phyloP scores from a whole-genome alignment of 64 coral and sea anemone species.

The Stichodactyla helianthus region DNA sequence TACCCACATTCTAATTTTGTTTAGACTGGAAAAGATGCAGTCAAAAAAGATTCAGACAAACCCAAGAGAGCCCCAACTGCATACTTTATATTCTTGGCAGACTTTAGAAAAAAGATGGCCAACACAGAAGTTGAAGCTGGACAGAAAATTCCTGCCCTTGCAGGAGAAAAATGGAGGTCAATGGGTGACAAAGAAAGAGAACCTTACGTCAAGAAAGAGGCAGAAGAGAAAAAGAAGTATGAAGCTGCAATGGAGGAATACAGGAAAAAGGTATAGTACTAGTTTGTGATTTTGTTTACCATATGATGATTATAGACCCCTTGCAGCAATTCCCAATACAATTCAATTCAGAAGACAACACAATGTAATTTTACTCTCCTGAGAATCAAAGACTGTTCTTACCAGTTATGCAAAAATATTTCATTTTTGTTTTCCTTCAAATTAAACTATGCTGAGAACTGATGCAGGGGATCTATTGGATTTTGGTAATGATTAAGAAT shows the following conservation, averaged over 20 bases:
- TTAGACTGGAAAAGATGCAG: constrained; percentile 41
- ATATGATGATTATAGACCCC: no score
- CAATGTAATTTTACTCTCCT: no score
- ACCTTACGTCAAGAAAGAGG: constrained; percentile 57
- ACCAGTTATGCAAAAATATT: no score
- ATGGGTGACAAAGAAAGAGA: constrained; percentile 71
- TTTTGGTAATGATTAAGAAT: no score
- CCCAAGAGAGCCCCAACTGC: constrained; percentile 82
- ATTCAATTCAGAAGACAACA: no score
- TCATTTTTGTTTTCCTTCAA: no score
- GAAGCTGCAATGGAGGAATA: constrained; percentile 67
- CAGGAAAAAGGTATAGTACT: constrained; percentile 52
- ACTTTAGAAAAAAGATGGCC: constrained; percentile 69
- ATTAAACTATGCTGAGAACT: no score
- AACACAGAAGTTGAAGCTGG: constrained; percentile 38
- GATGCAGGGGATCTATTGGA: no score
- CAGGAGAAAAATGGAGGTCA: constrained; percentile 88
- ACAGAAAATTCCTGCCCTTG: constrained; percentile 71
- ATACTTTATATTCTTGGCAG: constrained; percentile 84
- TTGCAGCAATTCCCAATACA: no score
- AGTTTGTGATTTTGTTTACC: no score
- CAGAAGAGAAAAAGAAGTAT: constrained; percentile 65
- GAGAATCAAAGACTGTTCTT: no score
- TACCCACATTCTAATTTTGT: neutral
- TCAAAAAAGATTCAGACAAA: constrained; percentile 77